Percentiles rank a stretch among this genome's conserved stretches.
Evolutionary conservation across 92 coral and sea anemone species (phyloP).

Genomic region (Actinernus sp.): DNA sequence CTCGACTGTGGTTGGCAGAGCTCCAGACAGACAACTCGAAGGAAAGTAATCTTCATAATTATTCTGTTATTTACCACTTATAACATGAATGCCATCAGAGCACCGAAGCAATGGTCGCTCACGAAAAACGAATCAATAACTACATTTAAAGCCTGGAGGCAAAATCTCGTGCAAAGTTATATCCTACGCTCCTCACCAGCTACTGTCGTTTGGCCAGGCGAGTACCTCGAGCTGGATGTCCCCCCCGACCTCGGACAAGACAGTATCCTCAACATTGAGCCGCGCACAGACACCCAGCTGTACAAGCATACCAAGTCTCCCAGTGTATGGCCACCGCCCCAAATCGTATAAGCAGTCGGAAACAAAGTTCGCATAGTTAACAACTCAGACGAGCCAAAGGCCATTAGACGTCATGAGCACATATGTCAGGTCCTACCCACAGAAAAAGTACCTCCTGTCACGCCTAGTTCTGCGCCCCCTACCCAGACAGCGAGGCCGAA

Average conservation of each 20-base stretch:
- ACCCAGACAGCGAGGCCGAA: slow-evolving; percentile 10
- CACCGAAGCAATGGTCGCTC: no score
- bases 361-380: slow-evolving; percentile 45
- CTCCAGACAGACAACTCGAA: no score
- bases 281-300: slow-evolving; percentile 30
- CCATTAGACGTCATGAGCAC: slow-evolving; percentile 46
- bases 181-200: slow-evolving; percentile 38
- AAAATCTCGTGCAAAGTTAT: no score
- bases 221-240: slow-evolving; percentile 53
- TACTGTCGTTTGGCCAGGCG: slow-evolving; percentile 67
- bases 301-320: slow-evolving; percentile 7
- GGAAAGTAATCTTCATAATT: no score
- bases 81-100: no score
- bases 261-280: slow-evolving; percentile 31
- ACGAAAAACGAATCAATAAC: no score
- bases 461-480: slow-evolving; percentile 11
- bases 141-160: no score
- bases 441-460: neutral
- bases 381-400: slow-evolving; percentile 31
- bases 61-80: no score
- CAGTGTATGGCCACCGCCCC: slow-evolving; percentile 60
- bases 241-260: slow-evolving; percentile 46
- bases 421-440: slow-evolving; percentile 41
- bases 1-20: no score
- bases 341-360: slow-evolving; percentile 44